Evolutionary conservation across 2,888 invertebrate species (phyloP).

Genomic region (Andrena trimmerana): DNA sequence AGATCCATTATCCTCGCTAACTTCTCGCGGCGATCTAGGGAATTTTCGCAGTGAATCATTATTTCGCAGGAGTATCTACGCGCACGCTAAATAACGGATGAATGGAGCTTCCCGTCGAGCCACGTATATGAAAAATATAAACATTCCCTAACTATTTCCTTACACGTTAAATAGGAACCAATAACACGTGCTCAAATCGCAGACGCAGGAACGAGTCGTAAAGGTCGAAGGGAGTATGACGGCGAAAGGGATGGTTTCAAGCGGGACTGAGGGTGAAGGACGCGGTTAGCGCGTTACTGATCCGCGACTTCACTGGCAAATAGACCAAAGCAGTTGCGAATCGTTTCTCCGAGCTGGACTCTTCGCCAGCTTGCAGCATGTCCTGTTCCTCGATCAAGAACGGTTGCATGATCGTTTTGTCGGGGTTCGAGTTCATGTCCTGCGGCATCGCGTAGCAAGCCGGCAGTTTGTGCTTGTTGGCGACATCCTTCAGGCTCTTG

Average conservation of each 20-base stretch:
- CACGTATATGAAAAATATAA: constrained; percentile 61
- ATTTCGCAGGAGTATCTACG: not conserved
- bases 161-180: constrained; percentile 78
- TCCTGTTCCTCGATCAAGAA: constrained; percentile 92
- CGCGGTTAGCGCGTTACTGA: constrained; percentile 94
- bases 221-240: not conserved
- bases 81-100: constrained; percentile 23
- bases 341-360: constrained; percentile 84
- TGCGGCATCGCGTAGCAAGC: constrained; percentile 90
- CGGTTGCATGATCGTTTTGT: constrained; percentile 95
- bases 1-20: constrained; percentile 5
- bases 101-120: constrained; percentile 14
- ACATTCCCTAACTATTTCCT: constrained; percentile 63
- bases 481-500: constrained; percentile 86
- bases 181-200: constrained; percentile 80
- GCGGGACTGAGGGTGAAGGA: constrained; percentile 98
- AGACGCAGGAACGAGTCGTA: constrained; percentile 63
- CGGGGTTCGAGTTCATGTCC: constrained; percentile 82
- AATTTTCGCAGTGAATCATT: constrained; percentile 10
- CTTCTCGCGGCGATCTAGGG: constrained; percentile 5
- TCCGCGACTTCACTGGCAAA: constrained; percentile 95
- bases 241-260: constrained; percentile 85
- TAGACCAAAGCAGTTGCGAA: constrained; percentile 97
- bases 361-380: constrained; percentile 80
- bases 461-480: constrained; percentile 87